phyloP scores from a whole-genome alignment of 1,140 invertebrate genomes.

The Drosophila guanche region DNA sequence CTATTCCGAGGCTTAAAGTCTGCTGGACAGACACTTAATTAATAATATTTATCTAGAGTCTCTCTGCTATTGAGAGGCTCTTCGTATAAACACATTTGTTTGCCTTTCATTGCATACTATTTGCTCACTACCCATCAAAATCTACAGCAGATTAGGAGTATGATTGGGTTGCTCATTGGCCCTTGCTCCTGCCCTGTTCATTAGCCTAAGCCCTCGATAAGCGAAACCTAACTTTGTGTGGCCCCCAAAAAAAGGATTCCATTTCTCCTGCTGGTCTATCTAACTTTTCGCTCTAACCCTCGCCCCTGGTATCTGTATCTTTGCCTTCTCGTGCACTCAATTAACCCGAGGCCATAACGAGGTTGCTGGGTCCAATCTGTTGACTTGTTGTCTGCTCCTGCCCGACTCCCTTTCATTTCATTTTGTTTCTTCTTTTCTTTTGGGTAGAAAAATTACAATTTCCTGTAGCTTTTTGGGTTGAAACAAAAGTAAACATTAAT shows the following conservation, averaged over 20 bases:
- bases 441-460: conserved; percentile 76
- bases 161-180: not conserved
- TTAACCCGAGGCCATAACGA: conserved; percentile 75
- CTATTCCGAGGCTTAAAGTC: conserved; percentile 41
- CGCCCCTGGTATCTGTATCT: conserved; percentile 24
- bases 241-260: conserved; percentile 42
- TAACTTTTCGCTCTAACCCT: conserved; percentile 15
- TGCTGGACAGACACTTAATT: conserved; percentile 44
- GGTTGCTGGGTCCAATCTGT: conserved; percentile 64
- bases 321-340: conserved; percentile 56
- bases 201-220: conserved; percentile 25
- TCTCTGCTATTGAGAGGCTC: conserved; percentile 16
- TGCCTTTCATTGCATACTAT: conserved; percentile 71
- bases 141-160: conserved; percentile 6
- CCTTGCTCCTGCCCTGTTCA: conserved; percentile 3
- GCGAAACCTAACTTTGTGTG: conserved; percentile 43
- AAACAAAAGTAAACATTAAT: conserved; percentile 80
- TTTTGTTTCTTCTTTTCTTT: conserved; percentile 39
- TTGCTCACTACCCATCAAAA: conserved; percentile 33
- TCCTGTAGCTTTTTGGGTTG: conserved; percentile 61
- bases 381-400: conserved; percentile 73
- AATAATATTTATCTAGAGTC: conserved; percentile 53
- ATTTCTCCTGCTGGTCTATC: conserved; percentile 29
- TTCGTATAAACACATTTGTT: conserved; percentile 59
- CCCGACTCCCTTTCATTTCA: conserved; percentile 5